Conservation (phyloP, 2,888 invertebrate genomes). For the Xanthostigma xanthostigma region DNA sequence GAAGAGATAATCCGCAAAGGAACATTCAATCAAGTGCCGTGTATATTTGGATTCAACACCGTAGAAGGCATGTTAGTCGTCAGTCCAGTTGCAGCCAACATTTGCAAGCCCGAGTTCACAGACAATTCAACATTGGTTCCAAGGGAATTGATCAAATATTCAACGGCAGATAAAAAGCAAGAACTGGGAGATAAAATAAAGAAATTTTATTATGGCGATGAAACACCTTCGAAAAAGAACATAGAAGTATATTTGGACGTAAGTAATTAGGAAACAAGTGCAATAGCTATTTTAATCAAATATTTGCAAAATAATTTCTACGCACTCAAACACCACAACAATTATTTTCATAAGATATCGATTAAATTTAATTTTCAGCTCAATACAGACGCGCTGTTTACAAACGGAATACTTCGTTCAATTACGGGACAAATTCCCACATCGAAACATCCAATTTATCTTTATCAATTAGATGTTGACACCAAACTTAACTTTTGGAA, state of each 20-base stretch:
- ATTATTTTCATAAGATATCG: too few species aligned
- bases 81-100: too few species aligned
- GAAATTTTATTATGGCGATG: slow-evolving; percentile 22
- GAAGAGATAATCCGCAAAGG: background rate
- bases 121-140: slow-evolving; percentile 22
- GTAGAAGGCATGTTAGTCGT: background rate
- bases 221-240: slow-evolving; percentile 18
- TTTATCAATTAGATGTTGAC: background rate
- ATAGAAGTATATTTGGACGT: slow-evolving; percentile 20
- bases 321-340: too few species aligned
- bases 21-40: background rate
- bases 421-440: background rate
- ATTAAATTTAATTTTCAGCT: background rate
- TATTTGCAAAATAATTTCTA: too few species aligned
- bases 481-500: background rate
- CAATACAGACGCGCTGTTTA: background rate
- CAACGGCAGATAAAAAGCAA: slow-evolving; percentile 16
- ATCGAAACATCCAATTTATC: background rate
- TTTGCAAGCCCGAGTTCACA: slow-evolving; percentile 6
- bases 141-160: slow-evolving; percentile 19
- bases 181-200: slow-evolving; percentile 21
- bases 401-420: background rate
- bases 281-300: background rate
- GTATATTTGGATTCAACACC: background rate
- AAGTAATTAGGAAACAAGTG: background rate